These are phyloP conservation scores for Bergia puertoricense DNA, from an alignment of 92 coral and sea anemone species.

Conservation along the genomic window DNA sequence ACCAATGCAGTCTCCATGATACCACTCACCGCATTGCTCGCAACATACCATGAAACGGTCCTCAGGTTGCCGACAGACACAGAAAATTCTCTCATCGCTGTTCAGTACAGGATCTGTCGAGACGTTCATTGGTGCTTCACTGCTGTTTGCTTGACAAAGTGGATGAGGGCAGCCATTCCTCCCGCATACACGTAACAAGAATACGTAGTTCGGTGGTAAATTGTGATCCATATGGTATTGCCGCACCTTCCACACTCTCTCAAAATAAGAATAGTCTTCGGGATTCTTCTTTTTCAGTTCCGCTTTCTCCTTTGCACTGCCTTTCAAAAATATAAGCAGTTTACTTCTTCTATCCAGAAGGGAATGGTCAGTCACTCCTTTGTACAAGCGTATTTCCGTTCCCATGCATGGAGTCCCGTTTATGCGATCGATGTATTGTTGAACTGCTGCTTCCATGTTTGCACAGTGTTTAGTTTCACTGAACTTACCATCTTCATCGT, in stretches of 20 bases:
- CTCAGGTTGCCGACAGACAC: slow-evolving; percentile 54
- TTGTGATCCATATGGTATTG: slow-evolving; percentile 54
- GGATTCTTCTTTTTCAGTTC: slow-evolving; percentile 47
- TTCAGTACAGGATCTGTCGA: slow-evolving; percentile 31
- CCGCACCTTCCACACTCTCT: slow-evolving; percentile 49
- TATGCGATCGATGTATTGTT: slow-evolving; percentile 48
- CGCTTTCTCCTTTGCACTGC: slow-evolving; percentile 49
- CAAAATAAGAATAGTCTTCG: slow-evolving; percentile 38
- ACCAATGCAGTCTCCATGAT: slow-evolving; percentile 49
- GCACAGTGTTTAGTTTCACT: slow-evolving; percentile 31
- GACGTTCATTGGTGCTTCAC: slow-evolving; percentile 6
- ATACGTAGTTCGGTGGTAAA: slow-evolving; percentile 51
- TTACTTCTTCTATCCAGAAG: neutral
- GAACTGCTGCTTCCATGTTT: slow-evolving; percentile 55
- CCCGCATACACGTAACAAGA: slow-evolving; percentile 52
- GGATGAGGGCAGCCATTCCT: slow-evolving; percentile 53
- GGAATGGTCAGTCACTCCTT: slow-evolving; percentile 30
- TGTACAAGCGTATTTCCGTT: slow-evolving; percentile 43
- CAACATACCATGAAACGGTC: slow-evolving; percentile 47
- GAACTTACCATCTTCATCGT: slow-evolving; percentile 23
- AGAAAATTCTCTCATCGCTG: slow-evolving; percentile 43
- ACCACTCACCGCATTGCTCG: slow-evolving; percentile 74
- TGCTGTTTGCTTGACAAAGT: slow-evolving; percentile 23
- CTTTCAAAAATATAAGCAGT: slow-evolving; percentile 36
- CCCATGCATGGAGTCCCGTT: slow-evolving; percentile 52